Percentiles rank a stretch among this genome's conserved stretches.
These are phyloP conservation scores for Lampris incognitus DNA, from an alignment of 2,113 vertebrate species.

Conservation along the genomic window DNA sequence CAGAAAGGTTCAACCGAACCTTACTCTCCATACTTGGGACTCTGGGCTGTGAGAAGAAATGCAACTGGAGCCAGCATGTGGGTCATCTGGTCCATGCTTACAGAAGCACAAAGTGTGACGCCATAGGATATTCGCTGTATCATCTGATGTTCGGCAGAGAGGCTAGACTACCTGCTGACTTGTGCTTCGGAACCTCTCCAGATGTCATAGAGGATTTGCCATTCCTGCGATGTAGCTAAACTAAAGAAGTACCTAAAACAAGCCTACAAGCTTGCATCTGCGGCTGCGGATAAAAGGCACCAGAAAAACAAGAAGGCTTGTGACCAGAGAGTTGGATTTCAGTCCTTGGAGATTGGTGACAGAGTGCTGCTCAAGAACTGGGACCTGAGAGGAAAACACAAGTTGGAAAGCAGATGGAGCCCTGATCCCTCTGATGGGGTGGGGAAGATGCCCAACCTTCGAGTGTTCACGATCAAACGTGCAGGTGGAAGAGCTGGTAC, in stretches of 20 bases:
- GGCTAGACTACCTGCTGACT: conserved; percentile 6
- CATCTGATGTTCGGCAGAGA: conserved; percentile 16
- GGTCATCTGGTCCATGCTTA: no score
- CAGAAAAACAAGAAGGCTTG: not conserved
- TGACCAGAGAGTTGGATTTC: conserved; percentile 3
- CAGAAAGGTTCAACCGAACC: conserved; percentile 1
- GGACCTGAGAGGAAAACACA: conserved; percentile 9
- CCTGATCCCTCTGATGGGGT: no score
- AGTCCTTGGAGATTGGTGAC: conserved; percentile 5
- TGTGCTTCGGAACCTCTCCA: not conserved
- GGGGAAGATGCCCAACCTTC: no score
- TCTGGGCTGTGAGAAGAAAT: not conserved
- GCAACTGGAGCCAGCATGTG: conserved; percentile 2
- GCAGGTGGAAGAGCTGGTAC: no score
- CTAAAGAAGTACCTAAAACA: not conserved
- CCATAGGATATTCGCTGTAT: conserved; percentile 21
- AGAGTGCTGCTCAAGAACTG: conserved; percentile 21
- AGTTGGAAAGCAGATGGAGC: not conserved
- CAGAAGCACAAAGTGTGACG: no score
- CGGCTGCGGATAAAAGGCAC: not conserved
- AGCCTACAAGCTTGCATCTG: conserved; percentile 5
- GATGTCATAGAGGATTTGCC: not conserved
- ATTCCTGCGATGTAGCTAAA: conserved; percentile 8
- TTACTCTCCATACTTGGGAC: conserved; percentile 5
- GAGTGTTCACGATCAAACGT: no score